Conservation (phyloP, 2,888 invertebrate genomes). For the Aphidoletes aphidimyza region DNA sequence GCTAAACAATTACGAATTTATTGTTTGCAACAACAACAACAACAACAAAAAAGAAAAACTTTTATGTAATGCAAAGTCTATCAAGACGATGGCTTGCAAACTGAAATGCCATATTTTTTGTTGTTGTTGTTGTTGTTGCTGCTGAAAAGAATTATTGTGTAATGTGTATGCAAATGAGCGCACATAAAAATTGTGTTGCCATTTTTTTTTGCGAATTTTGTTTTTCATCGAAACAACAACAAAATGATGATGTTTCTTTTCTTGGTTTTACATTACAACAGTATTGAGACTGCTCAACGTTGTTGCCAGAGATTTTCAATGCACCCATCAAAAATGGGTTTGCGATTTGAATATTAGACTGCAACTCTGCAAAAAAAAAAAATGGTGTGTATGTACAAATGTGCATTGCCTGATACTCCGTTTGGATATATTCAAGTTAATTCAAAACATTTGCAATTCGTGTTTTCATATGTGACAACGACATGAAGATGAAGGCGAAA, state of each 20-base stretch:
- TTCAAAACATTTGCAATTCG: background rate
- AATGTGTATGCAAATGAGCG: background rate
- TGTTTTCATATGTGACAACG: background rate
- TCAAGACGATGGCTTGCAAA: background rate
- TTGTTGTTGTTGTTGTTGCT: background rate
- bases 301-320: background rate
- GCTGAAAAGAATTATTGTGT: background rate
- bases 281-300: too few species aligned
- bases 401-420: background rate
- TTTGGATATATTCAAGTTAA: background rate
- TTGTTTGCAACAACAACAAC: too few species aligned
- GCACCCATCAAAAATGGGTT: too few species aligned
- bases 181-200: background rate
- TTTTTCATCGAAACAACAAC: background rate
- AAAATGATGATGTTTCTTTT: background rate
- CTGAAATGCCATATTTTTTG: background rate
- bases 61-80: background rate
- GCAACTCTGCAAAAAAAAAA: constrained; percentile 17
- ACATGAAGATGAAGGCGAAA: background rate
- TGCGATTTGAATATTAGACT: too few species aligned
- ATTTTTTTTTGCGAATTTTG: background rate
- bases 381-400: too few species aligned
- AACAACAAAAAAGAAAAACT: too few species aligned
- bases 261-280: background rate
- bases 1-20: background rate